Conservation (phyloP, 2,113 vertebrate genomes). For the Phylloscopus trochiloides region DNA sequence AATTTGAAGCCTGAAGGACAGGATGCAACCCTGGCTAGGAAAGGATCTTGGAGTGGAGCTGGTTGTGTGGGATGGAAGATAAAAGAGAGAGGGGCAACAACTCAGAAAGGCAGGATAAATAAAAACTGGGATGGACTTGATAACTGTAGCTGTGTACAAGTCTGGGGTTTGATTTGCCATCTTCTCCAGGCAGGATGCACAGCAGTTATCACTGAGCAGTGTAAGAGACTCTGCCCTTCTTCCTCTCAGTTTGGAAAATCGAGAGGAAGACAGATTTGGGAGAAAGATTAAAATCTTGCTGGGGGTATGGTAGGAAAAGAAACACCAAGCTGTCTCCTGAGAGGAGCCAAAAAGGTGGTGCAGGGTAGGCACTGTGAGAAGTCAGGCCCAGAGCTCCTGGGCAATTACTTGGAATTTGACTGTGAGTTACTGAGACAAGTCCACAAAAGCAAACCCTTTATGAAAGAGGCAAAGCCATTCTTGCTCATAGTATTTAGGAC, state of each 20-base stretch:
- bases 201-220: background rate
- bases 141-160: background rate
- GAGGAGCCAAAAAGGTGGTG: background rate
- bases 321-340: background rate
- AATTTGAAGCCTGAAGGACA: background rate
- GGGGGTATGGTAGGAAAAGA: background rate
- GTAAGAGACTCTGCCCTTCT: background rate
- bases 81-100: background rate
- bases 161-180: background rate
- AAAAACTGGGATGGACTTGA: background rate
- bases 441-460: background rate
- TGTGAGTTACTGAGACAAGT: background rate
- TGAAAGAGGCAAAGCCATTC: background rate
- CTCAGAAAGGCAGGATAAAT: background rate
- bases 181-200: background rate
- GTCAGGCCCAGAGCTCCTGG: background rate
- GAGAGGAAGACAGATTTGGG: background rate
- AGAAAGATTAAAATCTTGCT: background rate
- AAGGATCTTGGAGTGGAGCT: background rate
- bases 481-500: background rate
- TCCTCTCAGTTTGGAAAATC: background rate
- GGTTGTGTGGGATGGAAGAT: background rate
- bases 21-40: background rate
- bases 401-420: background rate
- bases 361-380: background rate